Evolutionary conservation across 2,888 invertebrate species (phyloP).

Genomic region (Callyntrura sp.): DNA sequence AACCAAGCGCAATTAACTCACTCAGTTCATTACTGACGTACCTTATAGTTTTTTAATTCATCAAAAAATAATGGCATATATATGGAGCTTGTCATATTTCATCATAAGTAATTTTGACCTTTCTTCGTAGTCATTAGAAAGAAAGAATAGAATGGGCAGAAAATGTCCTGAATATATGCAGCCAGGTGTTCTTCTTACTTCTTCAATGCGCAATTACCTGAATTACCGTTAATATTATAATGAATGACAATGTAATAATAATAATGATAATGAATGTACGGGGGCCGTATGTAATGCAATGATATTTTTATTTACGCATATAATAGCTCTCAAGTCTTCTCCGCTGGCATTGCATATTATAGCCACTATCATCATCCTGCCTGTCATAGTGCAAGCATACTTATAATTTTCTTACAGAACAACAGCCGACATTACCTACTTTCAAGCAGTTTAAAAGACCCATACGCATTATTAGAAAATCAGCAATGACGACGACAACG

Average conservation of each 20-base stretch:
- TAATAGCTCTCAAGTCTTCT: neutral
- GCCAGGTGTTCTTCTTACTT: constrained; percentile 35
- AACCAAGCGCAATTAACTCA: neutral
- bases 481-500: no score
- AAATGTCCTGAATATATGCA: constrained; percentile 18
- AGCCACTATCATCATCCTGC: constrained; percentile 13
- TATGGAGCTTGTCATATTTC: constrained; percentile 30
- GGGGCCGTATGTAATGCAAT: constrained; percentile 5
- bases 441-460: neutral
- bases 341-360: neutral
- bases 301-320: constrained; percentile 27
- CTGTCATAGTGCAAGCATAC: constrained; percentile 14
- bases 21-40: constrained; percentile 17
- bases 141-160: constrained; percentile 15
- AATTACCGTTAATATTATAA: constrained; percentile 43
- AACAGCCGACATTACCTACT: neutral
- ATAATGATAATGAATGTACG: constrained; percentile 29
- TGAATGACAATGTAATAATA: constrained; percentile 41
- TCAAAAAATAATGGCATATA: constrained; percentile 18
- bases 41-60: constrained; percentile 36
- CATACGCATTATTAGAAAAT: no score
- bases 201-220: constrained; percentile 47
- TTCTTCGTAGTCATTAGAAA: constrained; percentile 40
- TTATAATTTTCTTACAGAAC: constrained; percentile 15
- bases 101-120: constrained; percentile 39